Conservation (phyloP, 2,113 vertebrate species). For the Cyanoderma ruficeps region DNA sequence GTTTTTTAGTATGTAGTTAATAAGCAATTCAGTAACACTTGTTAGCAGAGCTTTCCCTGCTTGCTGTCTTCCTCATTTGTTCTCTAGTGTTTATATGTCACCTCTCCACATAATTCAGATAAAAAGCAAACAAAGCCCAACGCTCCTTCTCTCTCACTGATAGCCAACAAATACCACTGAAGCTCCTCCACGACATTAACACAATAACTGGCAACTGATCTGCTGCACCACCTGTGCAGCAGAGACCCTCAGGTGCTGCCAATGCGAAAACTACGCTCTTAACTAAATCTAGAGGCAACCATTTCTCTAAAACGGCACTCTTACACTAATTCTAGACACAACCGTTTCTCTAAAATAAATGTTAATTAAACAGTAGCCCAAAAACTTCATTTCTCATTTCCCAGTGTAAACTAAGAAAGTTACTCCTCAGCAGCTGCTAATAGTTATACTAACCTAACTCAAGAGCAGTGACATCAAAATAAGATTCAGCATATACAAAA, state of each 20-base stretch:
- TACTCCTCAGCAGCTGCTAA: neutral
- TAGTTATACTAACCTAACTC: rapidly evolving
- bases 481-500: neutral
- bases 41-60: neutral
- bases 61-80: neutral
- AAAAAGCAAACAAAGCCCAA: neutral
- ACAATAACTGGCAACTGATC: neutral
- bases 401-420: neutral
- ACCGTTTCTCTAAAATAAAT: neutral
- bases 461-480: neutral
- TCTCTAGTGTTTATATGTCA: neutral
- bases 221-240: neutral
- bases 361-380: neutral
- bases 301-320: neutral
- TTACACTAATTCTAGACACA: neutral
- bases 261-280: rapidly evolving
- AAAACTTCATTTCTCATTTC: neutral
- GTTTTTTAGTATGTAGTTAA: neutral
- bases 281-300: neutral
- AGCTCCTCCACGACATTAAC: neutral
- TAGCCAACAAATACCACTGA: neutral
- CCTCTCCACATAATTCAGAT: rapidly evolving
- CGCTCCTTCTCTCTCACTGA: neutral
- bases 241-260: neutral
- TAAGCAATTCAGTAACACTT: neutral